Evolutionary conservation across 2,797 vertebrate species (phyloP), one percentile per base, ranked within the genome.

Genomic region (Limosa lapponica): DNA sequence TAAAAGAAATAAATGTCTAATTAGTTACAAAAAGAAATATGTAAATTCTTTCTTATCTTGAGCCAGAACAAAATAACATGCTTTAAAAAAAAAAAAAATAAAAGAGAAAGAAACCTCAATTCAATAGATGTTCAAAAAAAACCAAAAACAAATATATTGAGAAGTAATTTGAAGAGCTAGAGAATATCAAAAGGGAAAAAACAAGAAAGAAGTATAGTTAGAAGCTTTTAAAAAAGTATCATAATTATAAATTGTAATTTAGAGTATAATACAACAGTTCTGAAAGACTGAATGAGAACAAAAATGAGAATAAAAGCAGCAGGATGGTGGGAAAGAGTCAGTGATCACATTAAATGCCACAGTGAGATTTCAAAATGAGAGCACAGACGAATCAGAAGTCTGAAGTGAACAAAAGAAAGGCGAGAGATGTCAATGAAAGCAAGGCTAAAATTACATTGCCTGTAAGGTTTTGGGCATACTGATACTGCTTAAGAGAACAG

Each of bases 361-460:
- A 55, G 32, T 64, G 32, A 87, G 61, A 81, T 91, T 91, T 91
- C 58, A 91, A 94, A 95, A 93, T 37, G 75, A 90, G 41, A 91
- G 32, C 32, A 74, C 30, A 74, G 61, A 74, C 11, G 64, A 96
- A 89, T 90, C 90, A 91, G 79, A 81, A 87, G 64, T 83, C 65
- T 78, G 75, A 95, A 81, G 13, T 39, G 69, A 94, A 81, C 82
- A 94, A 94, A 87, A 91, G 67, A 86, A 85, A 83, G 62, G 58
- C 2, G 7, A 93, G 87, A 91, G 34, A 67, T 83, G 48, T 91
- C 84, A 95, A 52, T 86, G 82, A 86, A 93, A 83, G 36, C 72
- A 93, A 83, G 57, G 62, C 27, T 95, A 88, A 95, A 95, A 96
- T 91, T 87, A 67, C 43, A 27, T 61, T 78, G 52, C 23, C 55